Conservation (phyloP, 2,113 vertebrate species). For the Hyperoodon ampullatus region DNA sequence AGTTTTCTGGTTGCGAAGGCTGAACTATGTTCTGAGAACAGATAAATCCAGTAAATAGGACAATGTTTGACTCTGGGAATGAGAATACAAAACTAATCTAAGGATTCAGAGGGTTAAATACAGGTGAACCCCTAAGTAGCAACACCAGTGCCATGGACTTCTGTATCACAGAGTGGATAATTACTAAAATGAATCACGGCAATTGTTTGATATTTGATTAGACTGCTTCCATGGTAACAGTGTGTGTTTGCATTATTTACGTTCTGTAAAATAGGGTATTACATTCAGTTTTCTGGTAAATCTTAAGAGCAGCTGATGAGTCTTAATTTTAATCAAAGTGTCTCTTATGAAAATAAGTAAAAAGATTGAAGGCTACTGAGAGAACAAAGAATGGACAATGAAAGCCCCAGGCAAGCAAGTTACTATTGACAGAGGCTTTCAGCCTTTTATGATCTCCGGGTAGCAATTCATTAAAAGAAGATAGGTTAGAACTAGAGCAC, state of each 20-base stretch:
- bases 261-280: neutral
- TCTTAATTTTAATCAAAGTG: slow-evolving; percentile 33
- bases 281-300: neutral
- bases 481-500: neutral
- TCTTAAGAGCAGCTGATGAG: neutral
- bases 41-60: neutral
- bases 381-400: neutral
- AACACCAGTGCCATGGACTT: neutral
- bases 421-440: neutral
- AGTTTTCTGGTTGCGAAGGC: neutral
- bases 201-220: neutral
- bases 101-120: neutral
- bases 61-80: neutral
- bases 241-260: neutral
- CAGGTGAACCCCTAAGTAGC: neutral
- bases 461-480: neutral
- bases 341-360: neutral
- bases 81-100: neutral
- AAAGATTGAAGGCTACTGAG: neutral
- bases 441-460: neutral
- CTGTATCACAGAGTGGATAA: neutral
- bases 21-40: neutral
- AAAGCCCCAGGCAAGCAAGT: neutral
- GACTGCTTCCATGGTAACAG: neutral
- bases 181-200: neutral